Percentiles rank a stretch among this genome's conserved stretches.
Evolutionary conservation across 1,140 invertebrate species (phyloP).

Genomic region (Lepidurus arcticus): DNA sequence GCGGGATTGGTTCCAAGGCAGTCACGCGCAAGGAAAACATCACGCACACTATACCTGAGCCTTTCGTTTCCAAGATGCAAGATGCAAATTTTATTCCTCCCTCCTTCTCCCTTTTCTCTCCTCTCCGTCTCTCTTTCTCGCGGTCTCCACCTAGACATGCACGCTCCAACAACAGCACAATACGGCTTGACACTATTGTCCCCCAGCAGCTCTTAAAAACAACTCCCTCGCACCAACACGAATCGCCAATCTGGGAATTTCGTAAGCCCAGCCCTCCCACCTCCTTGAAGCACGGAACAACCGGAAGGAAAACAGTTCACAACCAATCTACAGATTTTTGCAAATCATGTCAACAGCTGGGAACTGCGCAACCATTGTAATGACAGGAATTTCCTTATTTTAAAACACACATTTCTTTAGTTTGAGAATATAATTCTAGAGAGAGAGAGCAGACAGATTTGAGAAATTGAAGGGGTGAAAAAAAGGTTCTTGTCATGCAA

Average conservation of each 20-base stretch:
- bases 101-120: neutral
- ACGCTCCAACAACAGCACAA: conserved; percentile 5
- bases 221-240: conserved; percentile 8
- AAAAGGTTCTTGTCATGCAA: conserved; percentile 20
- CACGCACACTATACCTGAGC: neutral
- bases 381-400: no score
- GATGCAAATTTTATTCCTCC: neutral
- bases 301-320: neutral
- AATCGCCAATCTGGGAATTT: neutral
- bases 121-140: neutral
- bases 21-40: conserved; percentile 14
- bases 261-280: neutral
- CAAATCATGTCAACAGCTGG: no score
- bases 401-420: no score
- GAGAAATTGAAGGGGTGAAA: neutral
- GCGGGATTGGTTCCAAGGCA: conserved; percentile 13
- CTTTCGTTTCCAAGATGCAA: neutral
- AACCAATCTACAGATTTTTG: neutral
- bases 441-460: neutral
- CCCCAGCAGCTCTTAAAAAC: neutral
- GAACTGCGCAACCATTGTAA: no score
- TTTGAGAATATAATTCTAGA: no score
- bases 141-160: neutral
- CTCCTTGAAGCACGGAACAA: neutral
- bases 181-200: conserved; percentile 11